Percentiles rank a stretch among this genome's conserved stretches.
phyloP scores from a whole-genome alignment of 1,140 invertebrate genomes.

The Contarinia nasturtii region DNA sequence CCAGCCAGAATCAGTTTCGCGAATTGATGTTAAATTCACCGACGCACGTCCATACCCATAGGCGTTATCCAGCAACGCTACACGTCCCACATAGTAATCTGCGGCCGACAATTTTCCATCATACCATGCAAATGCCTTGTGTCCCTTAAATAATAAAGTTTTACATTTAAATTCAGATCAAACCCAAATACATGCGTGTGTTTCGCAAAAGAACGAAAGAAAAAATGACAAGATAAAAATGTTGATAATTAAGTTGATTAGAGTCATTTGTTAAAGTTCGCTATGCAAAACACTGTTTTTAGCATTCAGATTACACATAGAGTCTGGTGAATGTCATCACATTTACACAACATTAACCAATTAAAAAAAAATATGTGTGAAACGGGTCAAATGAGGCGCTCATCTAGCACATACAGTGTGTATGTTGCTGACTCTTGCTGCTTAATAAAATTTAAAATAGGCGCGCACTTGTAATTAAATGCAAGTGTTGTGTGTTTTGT shows the following conservation, averaged over 20 bases:
- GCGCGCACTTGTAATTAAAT: no score
- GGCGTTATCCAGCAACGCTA: conserved; percentile 35
- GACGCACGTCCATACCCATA: conserved; percentile 51
- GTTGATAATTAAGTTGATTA: not conserved
- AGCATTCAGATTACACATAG: not conserved
- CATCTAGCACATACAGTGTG: no score
- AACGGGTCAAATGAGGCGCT: no score
- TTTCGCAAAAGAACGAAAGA: no score
- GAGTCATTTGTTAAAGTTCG: not conserved
- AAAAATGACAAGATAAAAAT: not conserved
- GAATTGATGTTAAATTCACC: conserved; percentile 73
- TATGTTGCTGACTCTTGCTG: no score
- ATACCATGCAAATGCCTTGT: conserved; percentile 59
- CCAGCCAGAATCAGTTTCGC: conserved; percentile 75
- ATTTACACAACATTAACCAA: no score
- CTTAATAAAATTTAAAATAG: no score
- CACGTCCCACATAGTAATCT: conserved; percentile 53
- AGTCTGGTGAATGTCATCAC: not conserved
- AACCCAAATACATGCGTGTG: no score
- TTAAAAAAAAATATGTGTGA: no score
- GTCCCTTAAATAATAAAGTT: conserved; percentile 38
- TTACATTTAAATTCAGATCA: no score
- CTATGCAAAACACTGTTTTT: no score
- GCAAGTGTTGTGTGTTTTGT: no score
- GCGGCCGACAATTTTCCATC: conserved; percentile 46